Evolutionary conservation across 1,140 invertebrate genomes (phyloP).

Genomic region (Aphidius ervi): DNA sequence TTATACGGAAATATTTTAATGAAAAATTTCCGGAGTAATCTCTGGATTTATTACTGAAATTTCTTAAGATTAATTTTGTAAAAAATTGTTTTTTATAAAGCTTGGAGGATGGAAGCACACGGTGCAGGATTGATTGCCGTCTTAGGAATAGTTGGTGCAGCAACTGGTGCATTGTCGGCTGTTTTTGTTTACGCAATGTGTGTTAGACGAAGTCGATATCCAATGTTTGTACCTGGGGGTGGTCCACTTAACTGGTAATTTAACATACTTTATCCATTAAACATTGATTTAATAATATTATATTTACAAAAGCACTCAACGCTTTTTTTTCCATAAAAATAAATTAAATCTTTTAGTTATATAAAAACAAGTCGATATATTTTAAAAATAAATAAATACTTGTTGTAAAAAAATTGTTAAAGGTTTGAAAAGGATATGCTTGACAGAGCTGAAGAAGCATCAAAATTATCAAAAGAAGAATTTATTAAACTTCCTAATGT

Average conservation of each 20-base stretch:
- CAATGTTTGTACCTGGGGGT: conserved; percentile 27
- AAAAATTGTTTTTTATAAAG: background rate
- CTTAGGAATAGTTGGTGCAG: conserved; percentile 38
- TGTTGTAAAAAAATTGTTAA: background rate
- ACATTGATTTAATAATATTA: no score
- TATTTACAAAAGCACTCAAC: no score
- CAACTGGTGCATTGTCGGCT: conserved; percentile 40
- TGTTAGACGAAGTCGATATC: conserved; percentile 29
- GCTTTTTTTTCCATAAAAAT: no score
- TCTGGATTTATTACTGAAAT: no score
- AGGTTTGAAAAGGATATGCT: conserved; percentile 44
- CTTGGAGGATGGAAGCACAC: conserved; percentile 32
- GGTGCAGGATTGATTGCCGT: conserved; percentile 36
- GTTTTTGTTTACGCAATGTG: conserved; percentile 40
- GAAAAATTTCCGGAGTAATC: no score
- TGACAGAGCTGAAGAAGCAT: conserved; percentile 38
- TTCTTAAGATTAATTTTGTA: no score
- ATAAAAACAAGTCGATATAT: no score
- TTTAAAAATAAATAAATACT: no score
- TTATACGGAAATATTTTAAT: no score
- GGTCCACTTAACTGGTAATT: conserved; percentile 38
- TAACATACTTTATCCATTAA: no score
- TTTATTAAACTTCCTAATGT: conserved; percentile 29
- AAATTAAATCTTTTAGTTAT: no score
- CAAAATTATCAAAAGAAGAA: conserved; percentile 28